These are phyloP conservation scores for Neocrepidodera transversa DNA, from an alignment of 2,888 invertebrate genomes.

Conservation along the genomic window DNA sequence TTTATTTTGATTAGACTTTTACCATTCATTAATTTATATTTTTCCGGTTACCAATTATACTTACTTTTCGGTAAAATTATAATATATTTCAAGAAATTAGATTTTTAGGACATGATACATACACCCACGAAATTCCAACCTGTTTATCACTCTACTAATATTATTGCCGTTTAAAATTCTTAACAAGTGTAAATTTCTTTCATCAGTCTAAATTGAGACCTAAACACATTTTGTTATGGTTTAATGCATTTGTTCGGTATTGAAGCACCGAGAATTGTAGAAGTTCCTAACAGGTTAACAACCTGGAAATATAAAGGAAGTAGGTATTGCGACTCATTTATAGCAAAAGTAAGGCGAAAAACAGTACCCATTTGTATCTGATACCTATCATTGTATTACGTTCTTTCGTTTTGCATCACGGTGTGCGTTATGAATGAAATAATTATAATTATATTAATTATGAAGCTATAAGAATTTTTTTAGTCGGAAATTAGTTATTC, in stretches of 20 bases:
- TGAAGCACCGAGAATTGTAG: conserved; percentile 3
- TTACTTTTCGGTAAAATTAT: no score
- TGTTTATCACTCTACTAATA: no score
- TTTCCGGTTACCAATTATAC: no score
- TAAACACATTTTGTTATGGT: conserved; percentile 18
- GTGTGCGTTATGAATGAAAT: background rate
- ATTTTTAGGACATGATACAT: no score
- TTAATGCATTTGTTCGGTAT: conserved; percentile 21
- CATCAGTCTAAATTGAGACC: background rate
- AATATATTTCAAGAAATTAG: no score
- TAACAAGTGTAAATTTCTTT: no score
- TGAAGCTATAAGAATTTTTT: no score
- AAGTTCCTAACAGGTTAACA: conserved; percentile 30
- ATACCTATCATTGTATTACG: background rate
- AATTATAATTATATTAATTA: conserved; percentile 5
- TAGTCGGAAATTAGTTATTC: background rate
- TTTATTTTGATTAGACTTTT: no score
- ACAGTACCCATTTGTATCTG: conserved; percentile 21
- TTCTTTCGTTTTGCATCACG: background rate
- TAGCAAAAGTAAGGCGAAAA: conserved; percentile 31
- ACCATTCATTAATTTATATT: no score
- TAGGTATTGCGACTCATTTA: conserved; percentile 21
- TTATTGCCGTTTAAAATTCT: background rate
- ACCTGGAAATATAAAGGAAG: conserved; percentile 31
- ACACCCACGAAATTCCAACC: no score